Percentiles rank a stretch among this genome's conserved stretches.
Conservation (phyloP, 1,140 invertebrate genomes). For the Zaprionus capensis region DNA sequence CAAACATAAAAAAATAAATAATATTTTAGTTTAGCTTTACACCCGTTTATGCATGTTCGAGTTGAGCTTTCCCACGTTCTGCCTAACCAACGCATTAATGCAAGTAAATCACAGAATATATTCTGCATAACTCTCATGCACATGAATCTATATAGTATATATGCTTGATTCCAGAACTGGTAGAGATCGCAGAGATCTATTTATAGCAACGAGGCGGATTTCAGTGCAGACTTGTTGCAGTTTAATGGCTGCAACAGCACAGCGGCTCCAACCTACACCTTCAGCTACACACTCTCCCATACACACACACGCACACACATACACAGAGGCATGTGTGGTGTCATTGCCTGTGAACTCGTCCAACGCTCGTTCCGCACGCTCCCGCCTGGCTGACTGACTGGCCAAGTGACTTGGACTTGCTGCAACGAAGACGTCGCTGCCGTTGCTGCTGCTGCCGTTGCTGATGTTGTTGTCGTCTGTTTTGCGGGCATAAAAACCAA, state of each 20-base stretch:
- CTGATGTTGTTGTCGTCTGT: constrained; percentile 9
- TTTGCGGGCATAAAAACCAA: constrained; percentile 70
- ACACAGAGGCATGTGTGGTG: constrained; percentile 41
- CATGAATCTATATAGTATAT: constrained; percentile 7
- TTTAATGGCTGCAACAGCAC: constrained; percentile 44
- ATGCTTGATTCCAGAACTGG: constrained; percentile 16
- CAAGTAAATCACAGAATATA: background rate
- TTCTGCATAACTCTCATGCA: background rate
- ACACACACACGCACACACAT: constrained; percentile 11
- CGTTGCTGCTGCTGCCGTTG: background rate
- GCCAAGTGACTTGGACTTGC: constrained; percentile 70
- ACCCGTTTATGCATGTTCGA: too few relatives aligned
- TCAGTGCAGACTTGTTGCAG: constrained; percentile 11
- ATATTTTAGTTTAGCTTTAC: too few relatives aligned
- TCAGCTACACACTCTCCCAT: constrained; percentile 41
- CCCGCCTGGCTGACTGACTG: constrained; percentile 54
- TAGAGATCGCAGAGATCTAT: background rate
- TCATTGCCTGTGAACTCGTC: constrained; percentile 70
- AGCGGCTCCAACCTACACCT: constrained; percentile 68
- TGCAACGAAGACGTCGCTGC: constrained; percentile 53
- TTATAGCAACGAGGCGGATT: constrained; percentile 22
- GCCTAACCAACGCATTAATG: too few relatives aligned
- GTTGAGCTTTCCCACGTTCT: too few relatives aligned
- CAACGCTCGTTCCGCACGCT: constrained; percentile 51
- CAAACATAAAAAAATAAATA: too few relatives aligned